Evolutionary conservation across 1,140 invertebrate species (phyloP).

Genomic region (Gonioctena quinquepunctata): DNA sequence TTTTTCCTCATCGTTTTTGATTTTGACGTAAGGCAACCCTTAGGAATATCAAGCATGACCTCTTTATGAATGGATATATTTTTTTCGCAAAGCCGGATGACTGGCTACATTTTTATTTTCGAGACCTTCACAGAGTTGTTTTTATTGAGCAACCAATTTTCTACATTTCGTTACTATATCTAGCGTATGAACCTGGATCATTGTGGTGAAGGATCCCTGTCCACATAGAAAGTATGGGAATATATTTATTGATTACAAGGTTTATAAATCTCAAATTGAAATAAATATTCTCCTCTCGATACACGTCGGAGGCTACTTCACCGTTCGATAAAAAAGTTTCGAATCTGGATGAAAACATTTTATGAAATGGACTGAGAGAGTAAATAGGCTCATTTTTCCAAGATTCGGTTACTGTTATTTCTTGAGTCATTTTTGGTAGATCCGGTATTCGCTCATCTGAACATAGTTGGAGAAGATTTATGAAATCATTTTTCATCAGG

Average conservation of each 20-base stretch:
- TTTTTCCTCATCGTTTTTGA: not conserved
- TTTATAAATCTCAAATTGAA: not conserved
- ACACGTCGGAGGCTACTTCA: not conserved
- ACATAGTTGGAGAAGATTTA: too few species aligned
- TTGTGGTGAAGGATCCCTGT: not conserved
- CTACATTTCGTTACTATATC: not conserved
- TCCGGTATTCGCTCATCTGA: too few species aligned
- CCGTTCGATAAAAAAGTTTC: not conserved
- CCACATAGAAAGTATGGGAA: not conserved
- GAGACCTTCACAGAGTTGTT: not conserved
- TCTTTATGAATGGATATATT: not conserved
- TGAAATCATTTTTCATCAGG: too few species aligned
- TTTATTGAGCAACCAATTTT: not conserved
- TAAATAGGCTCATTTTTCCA: too few species aligned
- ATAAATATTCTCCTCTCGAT: not conserved
- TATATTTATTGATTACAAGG: not conserved
- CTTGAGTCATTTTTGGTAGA: too few species aligned
- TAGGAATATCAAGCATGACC: not conserved
- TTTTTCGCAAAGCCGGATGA: not conserved
- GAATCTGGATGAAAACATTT: not conserved
- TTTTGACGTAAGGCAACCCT: not conserved
- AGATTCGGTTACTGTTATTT: too few species aligned
- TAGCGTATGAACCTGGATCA: not conserved
- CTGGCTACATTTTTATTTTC: not conserved
- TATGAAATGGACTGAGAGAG: constrained; percentile 10